Evolutionary conservation across 2,797 vertebrate genomes (phyloP), one percentile per base, ranked within the genome.

Genomic region (Phrynocephalus guinanensis): DNA sequence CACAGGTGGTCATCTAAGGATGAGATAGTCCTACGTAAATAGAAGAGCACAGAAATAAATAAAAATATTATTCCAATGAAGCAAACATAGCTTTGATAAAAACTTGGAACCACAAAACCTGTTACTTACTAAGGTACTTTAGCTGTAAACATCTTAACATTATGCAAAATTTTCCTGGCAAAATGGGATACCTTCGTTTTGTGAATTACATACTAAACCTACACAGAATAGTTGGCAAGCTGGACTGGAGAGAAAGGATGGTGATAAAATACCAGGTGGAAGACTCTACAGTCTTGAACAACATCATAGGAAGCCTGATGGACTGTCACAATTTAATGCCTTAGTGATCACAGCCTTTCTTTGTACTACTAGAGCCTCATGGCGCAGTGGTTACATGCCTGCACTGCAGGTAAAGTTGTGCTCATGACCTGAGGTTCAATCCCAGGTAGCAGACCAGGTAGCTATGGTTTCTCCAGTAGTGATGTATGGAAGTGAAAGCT

Each of bases 21-120:
- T 92, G 88, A 93, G 81, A 77, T 83, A 89, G 71, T 91, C 91
- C 75, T 38, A 68, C 28, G 83, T 48, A 78, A 94, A 86, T 80
- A 93, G 88, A 93, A 92, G 94, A 93, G 93, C 88, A 92, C 6
- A 78, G 68, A 81, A 86, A 86, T 20, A 33, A 86, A 5, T 38
- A 93, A 93, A 95, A 93, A 91, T 75, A 90, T 94, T 92, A 90
- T 90, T 94, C 93, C 93, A 91, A 90, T 84, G 91, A 92, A 94
- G 67, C 90, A 93, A 92, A 91, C 88, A 89, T 91, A 92, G 18
- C 15, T 82, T 90, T 24, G 87, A 89, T 88, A 88, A 89, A 77
- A 92, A 83, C 86, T 90, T 93, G 90, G 91, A 89, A 85, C 87
- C 91, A 86, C 90, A 89, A 89, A 87, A 83, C 79, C 78, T 70